Conservation (phyloP, 2,113 vertebrate genomes). For the Hippolais icterina region DNA sequence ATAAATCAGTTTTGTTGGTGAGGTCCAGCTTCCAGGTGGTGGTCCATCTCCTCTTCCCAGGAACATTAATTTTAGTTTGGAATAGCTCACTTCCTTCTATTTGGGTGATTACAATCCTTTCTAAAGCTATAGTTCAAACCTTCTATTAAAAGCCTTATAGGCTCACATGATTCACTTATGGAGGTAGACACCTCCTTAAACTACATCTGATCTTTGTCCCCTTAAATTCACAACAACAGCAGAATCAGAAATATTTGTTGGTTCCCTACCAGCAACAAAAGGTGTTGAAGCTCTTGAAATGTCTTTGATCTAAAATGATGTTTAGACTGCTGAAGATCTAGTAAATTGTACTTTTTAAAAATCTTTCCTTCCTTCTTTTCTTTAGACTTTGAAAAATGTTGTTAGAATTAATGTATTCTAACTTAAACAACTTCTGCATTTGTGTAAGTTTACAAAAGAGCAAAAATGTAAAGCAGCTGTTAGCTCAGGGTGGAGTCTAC, state of each 20-base stretch:
- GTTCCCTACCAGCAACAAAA: not conserved
- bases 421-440: not conserved
- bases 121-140: too few species aligned
- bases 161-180: too few species aligned
- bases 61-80: too few species aligned
- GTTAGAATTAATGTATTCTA: not conserved
- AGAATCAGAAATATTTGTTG: not conserved
- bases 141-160: too few species aligned
- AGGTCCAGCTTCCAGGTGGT: too few species aligned
- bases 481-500: not conserved
- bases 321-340: not conserved
- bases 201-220: not conserved
- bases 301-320: not conserved
- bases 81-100: too few species aligned
- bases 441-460: not conserved
- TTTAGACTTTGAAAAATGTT: not conserved
- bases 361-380: not conserved
- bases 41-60: too few species aligned
- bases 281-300: not conserved
- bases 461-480: not conserved
- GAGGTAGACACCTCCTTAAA: not conserved
- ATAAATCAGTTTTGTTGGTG: too few species aligned
- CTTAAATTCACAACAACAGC: not conserved
- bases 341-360: not conserved
- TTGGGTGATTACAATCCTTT: too few species aligned